phyloP scores from a whole-genome alignment of 2,888 invertebrate species.

The Lycophotia porphyrea region DNA sequence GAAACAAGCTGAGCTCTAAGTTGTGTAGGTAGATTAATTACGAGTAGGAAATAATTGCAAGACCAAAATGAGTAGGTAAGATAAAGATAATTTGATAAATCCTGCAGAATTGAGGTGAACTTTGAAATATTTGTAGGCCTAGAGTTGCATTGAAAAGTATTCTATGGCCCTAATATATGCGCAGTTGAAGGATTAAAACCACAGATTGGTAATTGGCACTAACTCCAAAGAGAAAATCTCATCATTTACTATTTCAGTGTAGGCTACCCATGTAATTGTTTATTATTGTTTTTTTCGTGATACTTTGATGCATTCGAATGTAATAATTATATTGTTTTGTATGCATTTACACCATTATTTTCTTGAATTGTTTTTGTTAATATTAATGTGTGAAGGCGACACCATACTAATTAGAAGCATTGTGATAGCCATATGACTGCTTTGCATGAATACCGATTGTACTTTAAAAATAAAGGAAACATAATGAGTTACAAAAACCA shows the following conservation, averaged over 20 bases:
- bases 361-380: conserved; percentile 46
- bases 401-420: conserved; percentile 50
- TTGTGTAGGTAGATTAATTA: conserved; percentile 20
- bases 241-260: background rate
- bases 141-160: background rate
- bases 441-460: conserved; percentile 50
- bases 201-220: background rate
- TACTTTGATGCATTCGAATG: conserved; percentile 62
- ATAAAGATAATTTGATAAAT: conserved; percentile 15
- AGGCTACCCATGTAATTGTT: conserved; percentile 20
- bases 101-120: background rate
- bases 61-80: conserved; percentile 33
- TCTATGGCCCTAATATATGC: background rate
- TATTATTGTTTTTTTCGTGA: conserved; percentile 56
- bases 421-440: conserved; percentile 60
- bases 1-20: conserved; percentile 25
- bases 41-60: conserved; percentile 16
- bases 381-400: conserved; percentile 38
- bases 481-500: conserved; percentile 41
- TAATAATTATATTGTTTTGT: conserved; percentile 58
- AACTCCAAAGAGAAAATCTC: conserved; percentile 21
- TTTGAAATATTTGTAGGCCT: conserved; percentile 1
- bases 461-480: conserved; percentile 53
- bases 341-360: conserved; percentile 59
- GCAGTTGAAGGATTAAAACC: background rate